A percentile compares a stretch with the other conserved stretches of the same genome.
Conservation (phyloP, 1,140 invertebrate genomes). For the Araneus ventricosus region DNA sequence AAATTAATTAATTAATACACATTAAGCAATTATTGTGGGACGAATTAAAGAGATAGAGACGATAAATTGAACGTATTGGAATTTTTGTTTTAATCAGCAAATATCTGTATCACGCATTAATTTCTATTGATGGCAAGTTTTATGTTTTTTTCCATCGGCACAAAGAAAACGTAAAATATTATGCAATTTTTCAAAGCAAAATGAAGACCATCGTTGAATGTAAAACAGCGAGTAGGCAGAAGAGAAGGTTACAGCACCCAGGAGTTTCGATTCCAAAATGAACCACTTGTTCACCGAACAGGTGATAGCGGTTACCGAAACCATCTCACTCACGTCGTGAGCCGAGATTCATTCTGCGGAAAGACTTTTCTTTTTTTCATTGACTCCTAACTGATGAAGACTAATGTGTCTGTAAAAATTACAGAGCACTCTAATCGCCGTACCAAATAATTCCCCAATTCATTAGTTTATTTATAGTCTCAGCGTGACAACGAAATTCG, state of each 20-base stretch:
- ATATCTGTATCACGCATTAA: no score
- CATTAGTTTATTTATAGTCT: constrained; percentile 74
- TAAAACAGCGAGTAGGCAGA: no score
- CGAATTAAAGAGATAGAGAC: no score
- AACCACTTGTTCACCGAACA: background rate
- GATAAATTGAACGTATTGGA: no score
- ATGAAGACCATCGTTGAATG: no score
- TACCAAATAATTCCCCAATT: constrained; percentile 73
- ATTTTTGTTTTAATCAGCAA: no score
- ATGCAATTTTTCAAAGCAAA: no score
- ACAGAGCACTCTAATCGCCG: constrained; percentile 60
- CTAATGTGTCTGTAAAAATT: constrained; percentile 71
- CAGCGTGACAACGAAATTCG: constrained; percentile 71
- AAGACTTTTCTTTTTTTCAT: constrained; percentile 45
- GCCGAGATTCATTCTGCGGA: constrained; percentile 12
- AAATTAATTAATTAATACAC: no score
- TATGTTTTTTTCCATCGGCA: no score
- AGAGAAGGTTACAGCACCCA: background rate
- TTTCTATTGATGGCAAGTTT: no score
- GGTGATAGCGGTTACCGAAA: background rate
- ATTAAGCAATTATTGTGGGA: no score
- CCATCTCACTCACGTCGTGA: constrained; percentile 19
- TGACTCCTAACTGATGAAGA: constrained; percentile 67
- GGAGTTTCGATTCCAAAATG: background rate
- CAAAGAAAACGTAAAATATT: no score